Percentiles rank a stretch among this genome's conserved stretches.
phyloP scores from a whole-genome alignment of 2,797 vertebrate species.

The Neosilurus mollespiculum region DNA sequence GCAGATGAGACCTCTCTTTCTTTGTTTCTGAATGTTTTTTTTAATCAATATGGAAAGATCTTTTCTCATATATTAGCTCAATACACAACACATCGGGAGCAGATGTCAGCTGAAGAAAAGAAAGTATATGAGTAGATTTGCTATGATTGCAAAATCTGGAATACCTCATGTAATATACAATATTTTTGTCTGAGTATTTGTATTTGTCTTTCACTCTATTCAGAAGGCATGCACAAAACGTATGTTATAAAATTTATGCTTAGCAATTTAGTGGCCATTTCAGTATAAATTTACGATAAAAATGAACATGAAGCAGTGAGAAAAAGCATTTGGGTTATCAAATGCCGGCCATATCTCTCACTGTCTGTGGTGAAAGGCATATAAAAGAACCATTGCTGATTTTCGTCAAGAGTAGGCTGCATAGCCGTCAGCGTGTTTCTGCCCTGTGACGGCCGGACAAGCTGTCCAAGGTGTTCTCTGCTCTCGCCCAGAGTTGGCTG shows the following conservation, averaged over 20 bases:
- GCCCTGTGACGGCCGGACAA: too few species aligned
- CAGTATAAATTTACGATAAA: too few species aligned
- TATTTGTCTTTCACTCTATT: neutral
- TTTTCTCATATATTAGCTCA: conserved; percentile 8
- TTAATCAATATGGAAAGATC: neutral
- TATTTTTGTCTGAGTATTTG: neutral
- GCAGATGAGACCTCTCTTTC: conserved; percentile 44
- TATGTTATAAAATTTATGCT: neutral
- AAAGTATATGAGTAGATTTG: neutral
- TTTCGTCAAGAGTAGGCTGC: too few species aligned
- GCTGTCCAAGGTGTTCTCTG: too few species aligned
- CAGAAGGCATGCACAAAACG: neutral
- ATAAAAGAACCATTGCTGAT: too few species aligned
- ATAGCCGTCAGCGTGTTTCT: too few species aligned
- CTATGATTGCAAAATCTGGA: neutral
- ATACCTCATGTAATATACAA: neutral
- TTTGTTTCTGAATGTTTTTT: neutral
- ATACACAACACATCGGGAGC: conserved; percentile 8
- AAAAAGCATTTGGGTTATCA: too few species aligned
- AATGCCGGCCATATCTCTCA: too few species aligned
- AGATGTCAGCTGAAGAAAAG: conserved; percentile 41
- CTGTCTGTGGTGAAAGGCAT: too few species aligned
- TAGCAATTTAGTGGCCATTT: neutral
- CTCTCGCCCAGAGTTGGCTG: too few species aligned
- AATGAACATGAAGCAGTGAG: too few species aligned